Conservation (phyloP, 2,797 vertebrate genomes). For the Pangasius djambal region DNA sequence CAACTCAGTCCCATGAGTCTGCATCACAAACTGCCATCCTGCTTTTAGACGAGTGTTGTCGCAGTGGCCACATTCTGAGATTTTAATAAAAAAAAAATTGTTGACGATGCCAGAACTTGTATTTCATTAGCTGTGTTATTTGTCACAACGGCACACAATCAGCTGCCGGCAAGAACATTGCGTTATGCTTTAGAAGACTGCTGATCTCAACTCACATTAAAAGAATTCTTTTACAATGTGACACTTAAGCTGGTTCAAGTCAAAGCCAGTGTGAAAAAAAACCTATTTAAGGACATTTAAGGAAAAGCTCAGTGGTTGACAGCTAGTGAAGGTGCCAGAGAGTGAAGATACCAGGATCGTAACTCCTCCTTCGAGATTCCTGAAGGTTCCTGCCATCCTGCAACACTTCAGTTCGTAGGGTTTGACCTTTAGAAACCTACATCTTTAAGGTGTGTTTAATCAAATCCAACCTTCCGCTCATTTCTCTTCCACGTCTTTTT, state of each 20-base stretch:
- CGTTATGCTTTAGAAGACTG: background rate
- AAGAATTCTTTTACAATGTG: background rate
- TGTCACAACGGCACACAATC: too few relatives aligned
- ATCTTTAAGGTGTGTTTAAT: background rate
- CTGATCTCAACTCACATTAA: background rate
- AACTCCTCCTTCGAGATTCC: background rate
- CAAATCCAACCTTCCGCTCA: background rate
- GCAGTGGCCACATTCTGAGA: too few relatives aligned
- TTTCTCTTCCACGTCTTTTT: background rate
- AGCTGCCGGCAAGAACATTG: background rate
- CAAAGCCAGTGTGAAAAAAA: background rate
- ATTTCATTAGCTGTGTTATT: too few relatives aligned
- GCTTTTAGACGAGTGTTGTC: too few relatives aligned
- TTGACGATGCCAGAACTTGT: too few relatives aligned
- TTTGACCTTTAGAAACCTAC: background rate
- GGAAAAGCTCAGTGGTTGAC: background rate
- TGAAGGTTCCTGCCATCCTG: background rate
- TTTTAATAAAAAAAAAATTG: too few relatives aligned
- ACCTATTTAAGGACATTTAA: background rate
- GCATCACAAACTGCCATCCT: too few relatives aligned
- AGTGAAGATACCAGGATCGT: background rate
- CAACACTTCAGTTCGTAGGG: background rate
- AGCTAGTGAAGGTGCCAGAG: background rate
- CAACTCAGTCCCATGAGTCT: too few relatives aligned
- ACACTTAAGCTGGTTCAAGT: background rate